These are phyloP conservation scores for Orientallactaga sibirica DNA, from an alignment of 2,797 vertebrate genomes.

Conservation along the genomic window DNA sequence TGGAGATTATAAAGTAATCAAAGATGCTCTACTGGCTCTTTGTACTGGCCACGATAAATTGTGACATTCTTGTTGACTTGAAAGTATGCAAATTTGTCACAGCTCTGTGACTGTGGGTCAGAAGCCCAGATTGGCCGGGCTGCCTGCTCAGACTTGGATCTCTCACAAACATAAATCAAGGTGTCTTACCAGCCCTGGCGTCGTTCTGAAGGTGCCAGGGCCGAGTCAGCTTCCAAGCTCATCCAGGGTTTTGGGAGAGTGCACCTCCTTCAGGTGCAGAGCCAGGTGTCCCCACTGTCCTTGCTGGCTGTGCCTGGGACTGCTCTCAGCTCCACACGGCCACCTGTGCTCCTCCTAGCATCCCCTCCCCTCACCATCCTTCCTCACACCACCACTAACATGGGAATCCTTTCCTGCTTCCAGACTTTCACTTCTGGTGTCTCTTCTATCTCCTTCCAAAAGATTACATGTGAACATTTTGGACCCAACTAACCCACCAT, in stretches of 20 bases:
- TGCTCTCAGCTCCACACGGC: not conserved
- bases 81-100: too few relatives aligned
- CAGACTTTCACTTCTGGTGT: not conserved
- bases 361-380: not conserved
- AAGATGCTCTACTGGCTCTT: constrained; percentile 84
- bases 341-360: not conserved
- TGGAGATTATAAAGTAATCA: constrained; percentile 95
- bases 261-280: not conserved
- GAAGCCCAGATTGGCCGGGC: not conserved
- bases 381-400: not conserved
- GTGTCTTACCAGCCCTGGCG: not conserved
- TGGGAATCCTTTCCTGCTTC: not conserved
- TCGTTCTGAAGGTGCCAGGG: not conserved
- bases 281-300: too few relatives aligned
- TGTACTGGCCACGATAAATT: not conserved
- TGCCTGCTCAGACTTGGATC: not conserved
- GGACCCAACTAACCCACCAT: too few relatives aligned
- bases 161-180: constrained; percentile 11
- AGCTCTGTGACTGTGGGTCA: not conserved
- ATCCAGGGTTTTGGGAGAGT: not conserved
- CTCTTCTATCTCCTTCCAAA: not conserved
- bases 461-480: not conserved
- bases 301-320: not conserved
- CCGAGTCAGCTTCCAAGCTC: not conserved
- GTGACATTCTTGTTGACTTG: too few relatives aligned